Evolutionary conservation across 1,140 invertebrate genomes (phyloP), one percentile per base, ranked within the genome.

Genomic region (Oedothorax gibbosus): DNA sequence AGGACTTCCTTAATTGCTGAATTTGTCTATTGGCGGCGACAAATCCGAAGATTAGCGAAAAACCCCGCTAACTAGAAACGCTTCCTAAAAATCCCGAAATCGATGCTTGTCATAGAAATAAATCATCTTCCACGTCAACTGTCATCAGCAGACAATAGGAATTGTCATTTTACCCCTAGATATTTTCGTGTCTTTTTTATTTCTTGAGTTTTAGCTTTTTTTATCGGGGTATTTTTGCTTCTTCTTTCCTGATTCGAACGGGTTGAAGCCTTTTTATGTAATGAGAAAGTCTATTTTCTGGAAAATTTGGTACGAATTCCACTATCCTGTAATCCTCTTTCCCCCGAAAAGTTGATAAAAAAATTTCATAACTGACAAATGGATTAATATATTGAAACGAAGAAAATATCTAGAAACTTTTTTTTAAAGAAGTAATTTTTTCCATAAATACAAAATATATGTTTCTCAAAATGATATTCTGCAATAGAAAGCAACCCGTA

Each of bases 51-150:
- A n/a, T n/a, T n/a, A n/a, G n/a, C n/a, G n/a, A n/a, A n/a, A n/a
- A n/a, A n/a, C n/a, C n/a, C n/a, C n/a, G n/a, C n/a, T n/a, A n/a
- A n/a, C n/a, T n/a, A n/a, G n/a, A n/a, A n/a, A n/a, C n/a, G n/a
- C n/a, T n/a, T n/a, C n/a, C n/a, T n/a, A n/a, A n/a, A n/a, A n/a
- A n/a, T n/a, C n/a, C n/a, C 12, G 15, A 79, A 53, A 79, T 79
- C 76, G 60, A 79, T 79, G 49, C n/a, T 50, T 66, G 49, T 56
- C 21, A 54, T 56, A 65, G 76, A 79, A 56, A 79, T 79, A 79
- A 79, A 79, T 79, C 76, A 79, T 56, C 50, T 53, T 21, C 68
- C 51, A 53, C 76, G 76, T 79, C 76, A 79, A 79, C 76, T 79
- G 76, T 68, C 76, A 68, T 79, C 64, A 66, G 60, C 76, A 79